A percentile compares a stretch with the other conserved stretches of the same genome.
These are phyloP conservation scores for Machaerirhynchus nigripectus DNA, from an alignment of 2,113 vertebrate species.

Conservation along the genomic window DNA sequence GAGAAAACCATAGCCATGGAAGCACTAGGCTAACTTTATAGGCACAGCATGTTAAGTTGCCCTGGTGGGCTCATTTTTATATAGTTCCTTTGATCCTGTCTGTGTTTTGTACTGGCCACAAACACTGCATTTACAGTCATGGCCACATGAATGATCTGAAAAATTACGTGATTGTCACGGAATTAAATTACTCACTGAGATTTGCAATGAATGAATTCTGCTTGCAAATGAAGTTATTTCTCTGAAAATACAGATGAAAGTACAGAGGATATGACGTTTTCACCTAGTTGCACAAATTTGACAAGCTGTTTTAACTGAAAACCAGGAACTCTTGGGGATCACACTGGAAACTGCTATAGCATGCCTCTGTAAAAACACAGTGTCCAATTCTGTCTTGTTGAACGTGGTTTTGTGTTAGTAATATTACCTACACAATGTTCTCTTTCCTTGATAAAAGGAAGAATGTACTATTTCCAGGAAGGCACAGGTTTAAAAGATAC, in stretches of 20 bases:
- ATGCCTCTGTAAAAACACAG: neutral
- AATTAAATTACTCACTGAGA: neutral
- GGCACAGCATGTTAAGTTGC: neutral
- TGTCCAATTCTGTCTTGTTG: neutral
- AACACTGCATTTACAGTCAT: neutral
- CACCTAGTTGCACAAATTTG: neutral
- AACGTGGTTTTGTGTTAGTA: neutral
- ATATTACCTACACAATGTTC: neutral
- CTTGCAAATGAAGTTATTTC: neutral
- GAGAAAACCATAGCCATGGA: neutral
- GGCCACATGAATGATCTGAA: neutral
- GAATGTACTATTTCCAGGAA: neutral
- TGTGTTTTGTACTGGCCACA: neutral
- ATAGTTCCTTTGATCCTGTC: conserved; percentile 1
- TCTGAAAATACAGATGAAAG: neutral
- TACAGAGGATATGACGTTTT: neutral
- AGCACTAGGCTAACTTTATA: neutral
- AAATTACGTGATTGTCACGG: neutral
- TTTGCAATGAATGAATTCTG: neutral
- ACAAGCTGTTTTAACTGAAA: neutral
- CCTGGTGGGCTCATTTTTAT: neutral
- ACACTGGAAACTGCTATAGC: neutral
- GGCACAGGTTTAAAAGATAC: neutral
- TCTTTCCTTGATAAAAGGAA: neutral
- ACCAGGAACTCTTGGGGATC: neutral